Evolutionary conservation across 2,888 invertebrate genomes (phyloP).

Genomic region (Polydesmus complanatus): DNA sequence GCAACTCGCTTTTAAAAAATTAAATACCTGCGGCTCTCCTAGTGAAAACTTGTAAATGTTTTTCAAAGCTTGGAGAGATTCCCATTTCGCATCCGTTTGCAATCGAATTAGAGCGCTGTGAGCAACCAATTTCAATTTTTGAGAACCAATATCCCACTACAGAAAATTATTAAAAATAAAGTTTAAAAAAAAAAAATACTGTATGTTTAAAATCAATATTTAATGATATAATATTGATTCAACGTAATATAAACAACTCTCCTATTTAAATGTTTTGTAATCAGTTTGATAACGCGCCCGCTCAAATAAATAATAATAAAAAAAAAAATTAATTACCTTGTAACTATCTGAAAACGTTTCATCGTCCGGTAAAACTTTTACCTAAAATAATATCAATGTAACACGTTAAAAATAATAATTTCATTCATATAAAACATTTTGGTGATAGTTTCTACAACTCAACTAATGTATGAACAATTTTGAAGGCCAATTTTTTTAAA

Average conservation of each 20-base stretch:
- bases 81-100: constrained; percentile 28
- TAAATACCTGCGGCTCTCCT: constrained; percentile 22
- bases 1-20: no score
- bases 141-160: constrained; percentile 25
- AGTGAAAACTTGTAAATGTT: constrained; percentile 30
- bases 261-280: no score
- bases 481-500: no score
- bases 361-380: constrained; percentile 29
- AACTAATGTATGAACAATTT: no score
- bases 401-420: background rate
- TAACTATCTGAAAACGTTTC: constrained; percentile 31
- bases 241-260: no score
- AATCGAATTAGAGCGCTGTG: constrained; percentile 22
- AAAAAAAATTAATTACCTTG: constrained; percentile 24
- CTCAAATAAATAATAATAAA: background rate
- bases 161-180: no score
- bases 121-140: constrained; percentile 22
- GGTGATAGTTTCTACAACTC: no score
- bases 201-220: no score
- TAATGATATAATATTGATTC: no score
- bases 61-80: constrained; percentile 29
- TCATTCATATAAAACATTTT: no score
- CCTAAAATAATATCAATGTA: constrained; percentile 21
- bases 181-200: no score
- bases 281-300: no score